Percentiles rank a stretch among this genome's conserved stretches.
These are phyloP conservation scores for Metopolophium dirhodum DNA, from an alignment of 1,140 invertebrate species.

Conservation along the genomic window DNA sequence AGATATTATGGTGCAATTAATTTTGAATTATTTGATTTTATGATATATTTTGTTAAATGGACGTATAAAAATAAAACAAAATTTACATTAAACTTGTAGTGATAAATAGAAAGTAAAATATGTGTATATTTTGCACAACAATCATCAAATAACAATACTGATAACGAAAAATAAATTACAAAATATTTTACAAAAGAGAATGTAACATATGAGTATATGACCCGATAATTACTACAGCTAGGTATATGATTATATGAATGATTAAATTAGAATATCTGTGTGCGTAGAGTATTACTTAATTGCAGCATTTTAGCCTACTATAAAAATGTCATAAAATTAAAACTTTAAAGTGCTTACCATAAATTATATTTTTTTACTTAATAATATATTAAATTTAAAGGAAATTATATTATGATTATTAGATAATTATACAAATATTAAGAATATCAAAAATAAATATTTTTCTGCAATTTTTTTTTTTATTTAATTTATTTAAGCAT, in stretches of 20 bases:
- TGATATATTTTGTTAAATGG: not conserved
- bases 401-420: not conserved
- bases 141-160: not conserved
- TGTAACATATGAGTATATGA: not conserved
- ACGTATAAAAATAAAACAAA: not conserved
- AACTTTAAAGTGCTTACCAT: not conserved
- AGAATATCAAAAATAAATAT: not conserved
- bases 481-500: too few relatives aligned
- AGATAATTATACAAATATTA: not conserved
- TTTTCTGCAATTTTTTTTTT: too few relatives aligned
- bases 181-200: not conserved
- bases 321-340: not conserved
- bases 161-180: not conserved
- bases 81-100: not conserved
- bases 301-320: not conserved
- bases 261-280: not conserved
- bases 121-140: not conserved
- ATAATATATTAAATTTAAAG: not conserved
- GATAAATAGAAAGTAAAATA: conserved; percentile 13
- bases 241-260: not conserved
- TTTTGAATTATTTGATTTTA: not conserved
- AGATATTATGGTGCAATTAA: too few relatives aligned
- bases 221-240: not conserved
- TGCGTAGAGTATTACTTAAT: not conserved
- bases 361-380: not conserved